Base-by-base conservation (phyloP, 1,140 invertebrate species). In the Dendrolimus punctatus region DNA sequence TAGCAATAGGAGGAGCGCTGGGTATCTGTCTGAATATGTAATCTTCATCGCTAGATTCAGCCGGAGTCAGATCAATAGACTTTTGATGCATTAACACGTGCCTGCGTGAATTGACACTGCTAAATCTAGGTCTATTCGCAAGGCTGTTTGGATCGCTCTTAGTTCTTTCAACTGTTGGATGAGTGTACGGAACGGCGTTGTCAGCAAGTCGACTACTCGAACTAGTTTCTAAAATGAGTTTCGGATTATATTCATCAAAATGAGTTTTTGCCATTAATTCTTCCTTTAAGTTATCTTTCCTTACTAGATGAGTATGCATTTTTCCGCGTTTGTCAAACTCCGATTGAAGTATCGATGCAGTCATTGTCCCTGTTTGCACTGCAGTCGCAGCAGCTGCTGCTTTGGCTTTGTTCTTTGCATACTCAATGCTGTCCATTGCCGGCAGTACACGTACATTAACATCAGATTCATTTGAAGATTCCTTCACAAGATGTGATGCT, bases 31-130 rank as follows among this genome's bases (percentile, higher is more conserved):
- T 90, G 61, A 92, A 92, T 41, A 92, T 90, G 59, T 92, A 92
- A 68, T 94, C 93, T 74, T 94, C 93, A 67, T 95, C 93, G 39
- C 93, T 94, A 0, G 93, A 93, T 77, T 94, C 94, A 0, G 93
- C 93, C 1, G 94, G 93, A 6, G 94, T 95, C 5, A 95, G 80
- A 71, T 95, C 94, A 57, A 96, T 95, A 0, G 93, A 95, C 72
- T 95, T 95, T 64, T 95, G 94, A 78, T 95, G 94, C 90, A 93
- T 95, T n/a, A 95, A 76, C 41, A 94, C 90, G 71, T 93, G 91
- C 3, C 93, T 88, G 39, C 93, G 88, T 6, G 90, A 92, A 68
- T 90, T 93, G 4, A 85, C 80, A 36, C 92, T 92, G 53, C 90
- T 92, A 56, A 94, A 86, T 45, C 92, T 88, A 51, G 91, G 91